Evolutionary conservation across 2,113 vertebrate genomes (phyloP).

Genomic region (Mus spicilegus): DNA sequence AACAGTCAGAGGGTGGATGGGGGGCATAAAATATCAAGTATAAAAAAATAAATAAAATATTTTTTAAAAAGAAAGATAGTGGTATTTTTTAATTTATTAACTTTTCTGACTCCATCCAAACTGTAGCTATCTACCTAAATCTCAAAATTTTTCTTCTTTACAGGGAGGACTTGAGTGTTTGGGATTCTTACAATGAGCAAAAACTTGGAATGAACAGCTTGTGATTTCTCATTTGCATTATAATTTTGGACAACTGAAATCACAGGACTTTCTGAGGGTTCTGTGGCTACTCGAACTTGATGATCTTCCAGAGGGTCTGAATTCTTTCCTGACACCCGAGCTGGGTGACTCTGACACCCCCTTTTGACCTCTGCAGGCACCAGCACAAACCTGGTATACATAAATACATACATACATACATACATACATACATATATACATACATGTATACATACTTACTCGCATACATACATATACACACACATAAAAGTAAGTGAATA

Average conservation of each 20-base stretch:
- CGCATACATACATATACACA: not conserved
- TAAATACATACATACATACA: not conserved
- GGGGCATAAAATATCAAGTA: no score
- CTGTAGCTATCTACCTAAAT: not conserved
- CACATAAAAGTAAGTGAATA: not conserved
- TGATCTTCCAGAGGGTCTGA: not conserved
- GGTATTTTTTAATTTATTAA: constrained; percentile 55
- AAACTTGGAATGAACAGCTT: not conserved
- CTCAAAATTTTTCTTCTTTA: constrained; percentile 62
- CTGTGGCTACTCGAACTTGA: no score
- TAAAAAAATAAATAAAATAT: no score
- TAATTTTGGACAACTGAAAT: constrained; percentile 40
- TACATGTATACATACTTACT: no score
- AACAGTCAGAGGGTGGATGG: no score
- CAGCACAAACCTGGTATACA: not conserved
- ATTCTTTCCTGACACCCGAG: not conserved
- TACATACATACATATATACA: not conserved
- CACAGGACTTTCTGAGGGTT: not conserved
- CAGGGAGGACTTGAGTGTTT: constrained; percentile 2
- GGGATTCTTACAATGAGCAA: constrained; percentile 15
- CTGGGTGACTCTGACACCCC: not conserved
- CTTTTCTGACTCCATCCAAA: constrained; percentile 46
- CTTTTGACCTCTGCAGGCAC: not conserved
- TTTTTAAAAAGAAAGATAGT: no score
- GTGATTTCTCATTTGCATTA: not conserved